phyloP scores from a whole-genome alignment of 2,797 vertebrate genomes.

The Carapus acus region DNA sequence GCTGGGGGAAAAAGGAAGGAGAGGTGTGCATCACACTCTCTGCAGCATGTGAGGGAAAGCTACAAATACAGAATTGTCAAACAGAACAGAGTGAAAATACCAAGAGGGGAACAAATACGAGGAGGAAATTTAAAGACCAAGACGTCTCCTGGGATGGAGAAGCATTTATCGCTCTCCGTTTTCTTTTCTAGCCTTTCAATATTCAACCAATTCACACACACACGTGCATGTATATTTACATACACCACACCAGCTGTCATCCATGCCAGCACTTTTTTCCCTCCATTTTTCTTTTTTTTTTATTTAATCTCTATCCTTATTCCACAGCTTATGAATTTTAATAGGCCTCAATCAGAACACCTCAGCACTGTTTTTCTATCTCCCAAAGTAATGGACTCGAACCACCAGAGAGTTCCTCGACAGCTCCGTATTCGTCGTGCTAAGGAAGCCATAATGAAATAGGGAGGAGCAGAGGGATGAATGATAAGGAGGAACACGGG shows the following conservation, averaged over 20 bases:
- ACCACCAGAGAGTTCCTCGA: slow-evolving; percentile 71
- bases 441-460: slow-evolving; percentile 60
- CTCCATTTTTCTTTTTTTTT: slow-evolving; percentile 20
- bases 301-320: slow-evolving; percentile 67
- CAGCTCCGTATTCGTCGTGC: slow-evolving; percentile 61
- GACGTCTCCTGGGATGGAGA: slow-evolving; percentile 45
- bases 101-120: slow-evolving; percentile 23
- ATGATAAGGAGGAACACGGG: slow-evolving; percentile 56
- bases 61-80: slow-evolving; percentile 21
- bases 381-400: slow-evolving; percentile 77
- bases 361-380: slow-evolving; percentile 75
- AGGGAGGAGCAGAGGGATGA: slow-evolving; percentile 48
- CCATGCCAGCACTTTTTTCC: slow-evolving; percentile 20
- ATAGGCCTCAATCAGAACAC: slow-evolving; percentile 75
- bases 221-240: slow-evolving; percentile 46
- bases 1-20: slow-evolving; percentile 2
- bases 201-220: slow-evolving; percentile 46
- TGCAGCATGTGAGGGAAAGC: slow-evolving; percentile 13
- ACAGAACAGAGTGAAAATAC: slow-evolving; percentile 19
- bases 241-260: slow-evolving; percentile 45
- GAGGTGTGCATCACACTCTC: slow-evolving; percentile 7
- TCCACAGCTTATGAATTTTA: slow-evolving; percentile 82
- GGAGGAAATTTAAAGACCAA: slow-evolving; percentile 41
- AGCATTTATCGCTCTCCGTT: slow-evolving; percentile 54
- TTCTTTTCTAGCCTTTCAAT: slow-evolving; percentile 39